Percentiles rank a stretch among this genome's conserved stretches.
Conservation (phyloP, 30 jellyfish, hydroid and myxozoan genomes). For the Pelagia noctiluca region DNA sequence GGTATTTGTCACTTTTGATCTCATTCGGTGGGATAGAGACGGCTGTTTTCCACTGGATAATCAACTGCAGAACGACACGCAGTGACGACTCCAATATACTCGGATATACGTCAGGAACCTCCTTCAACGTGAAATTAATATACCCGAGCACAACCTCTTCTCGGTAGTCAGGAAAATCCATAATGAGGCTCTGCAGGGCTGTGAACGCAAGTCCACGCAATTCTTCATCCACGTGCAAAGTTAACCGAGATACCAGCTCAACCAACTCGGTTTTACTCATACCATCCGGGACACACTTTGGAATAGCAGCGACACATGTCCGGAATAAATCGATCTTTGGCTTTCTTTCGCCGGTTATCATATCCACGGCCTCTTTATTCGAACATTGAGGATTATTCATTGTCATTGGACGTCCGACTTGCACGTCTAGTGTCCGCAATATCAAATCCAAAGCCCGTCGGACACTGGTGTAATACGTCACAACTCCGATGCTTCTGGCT, state of each 20-base stretch:
- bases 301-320: slow-evolving; percentile 99
- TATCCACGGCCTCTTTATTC: slow-evolving; percentile 93
- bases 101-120: slow-evolving; percentile 88
- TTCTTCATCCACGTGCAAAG: slow-evolving; percentile 96
- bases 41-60: slow-evolving; percentile 95
- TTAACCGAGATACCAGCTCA: slow-evolving; percentile 88
- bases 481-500: slow-evolving; percentile 98
- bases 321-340: slow-evolving; percentile 96
- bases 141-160: slow-evolving; percentile 91
- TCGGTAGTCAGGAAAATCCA: slow-evolving; percentile 97
- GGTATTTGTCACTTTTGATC: slow-evolving; percentile 72
- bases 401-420: slow-evolving; percentile 97
- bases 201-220: slow-evolving; percentile 91
- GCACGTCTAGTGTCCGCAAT: slow-evolving; percentile 84
- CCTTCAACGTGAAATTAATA: slow-evolving; percentile 81
- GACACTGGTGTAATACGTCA: slow-evolving; percentile 95
- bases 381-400: slow-evolving; percentile 89
- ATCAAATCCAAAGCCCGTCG: slow-evolving; percentile 95
- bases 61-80: slow-evolving; percentile 85
- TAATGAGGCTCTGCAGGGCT: slow-evolving; percentile 91
- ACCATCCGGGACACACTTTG: slow-evolving; percentile 99
- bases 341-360: slow-evolving; percentile 96
- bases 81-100: slow-evolving; percentile 82
- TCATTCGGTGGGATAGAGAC: slow-evolving; percentile 64
- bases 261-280: slow-evolving; percentile 94